These are phyloP conservation scores for Sarcophaga caerulescens DNA, from an alignment of 2,888 invertebrate genomes.

Conservation along the genomic window DNA sequence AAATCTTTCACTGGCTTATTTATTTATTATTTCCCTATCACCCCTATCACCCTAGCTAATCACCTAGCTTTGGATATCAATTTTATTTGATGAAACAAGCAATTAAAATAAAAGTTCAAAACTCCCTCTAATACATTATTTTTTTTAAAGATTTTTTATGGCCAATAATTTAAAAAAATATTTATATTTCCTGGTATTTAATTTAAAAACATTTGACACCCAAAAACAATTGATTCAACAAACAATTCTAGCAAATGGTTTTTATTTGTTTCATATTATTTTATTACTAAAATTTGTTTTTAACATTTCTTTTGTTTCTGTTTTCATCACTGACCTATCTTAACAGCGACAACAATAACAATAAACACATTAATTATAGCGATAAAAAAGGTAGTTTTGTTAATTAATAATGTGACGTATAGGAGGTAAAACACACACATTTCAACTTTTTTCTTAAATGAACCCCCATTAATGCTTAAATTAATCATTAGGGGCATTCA, in stretches of 20 bases:
- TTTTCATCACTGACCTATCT: constrained; percentile 21
- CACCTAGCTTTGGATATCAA: not conserved
- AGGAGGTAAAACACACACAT: not conserved
- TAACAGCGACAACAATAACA: not conserved
- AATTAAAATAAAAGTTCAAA: too few species aligned
- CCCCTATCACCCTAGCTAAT: too few species aligned
- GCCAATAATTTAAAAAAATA: too few species aligned
- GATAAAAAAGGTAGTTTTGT: not conserved
- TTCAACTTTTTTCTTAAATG: not conserved
- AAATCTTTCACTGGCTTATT: too few species aligned
- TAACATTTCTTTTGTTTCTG: not conserved
- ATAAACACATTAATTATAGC: not conserved
- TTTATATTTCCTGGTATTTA: not conserved
- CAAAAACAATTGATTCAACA: not conserved
- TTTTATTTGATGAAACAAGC: too few species aligned
- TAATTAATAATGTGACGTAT: not conserved
- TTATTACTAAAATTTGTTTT: not conserved
- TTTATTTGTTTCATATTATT: not conserved
- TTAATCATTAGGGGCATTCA: not conserved
- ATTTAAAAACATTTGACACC: too few species aligned
- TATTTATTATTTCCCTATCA: too few species aligned
- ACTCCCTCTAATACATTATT: too few species aligned
- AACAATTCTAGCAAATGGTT: not conserved
- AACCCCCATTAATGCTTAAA: not conserved
- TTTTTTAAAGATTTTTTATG: too few species aligned